These are phyloP conservation scores for Zootoca vivipara DNA, from an alignment of 2,113 vertebrate species.

Conservation along the genomic window DNA sequence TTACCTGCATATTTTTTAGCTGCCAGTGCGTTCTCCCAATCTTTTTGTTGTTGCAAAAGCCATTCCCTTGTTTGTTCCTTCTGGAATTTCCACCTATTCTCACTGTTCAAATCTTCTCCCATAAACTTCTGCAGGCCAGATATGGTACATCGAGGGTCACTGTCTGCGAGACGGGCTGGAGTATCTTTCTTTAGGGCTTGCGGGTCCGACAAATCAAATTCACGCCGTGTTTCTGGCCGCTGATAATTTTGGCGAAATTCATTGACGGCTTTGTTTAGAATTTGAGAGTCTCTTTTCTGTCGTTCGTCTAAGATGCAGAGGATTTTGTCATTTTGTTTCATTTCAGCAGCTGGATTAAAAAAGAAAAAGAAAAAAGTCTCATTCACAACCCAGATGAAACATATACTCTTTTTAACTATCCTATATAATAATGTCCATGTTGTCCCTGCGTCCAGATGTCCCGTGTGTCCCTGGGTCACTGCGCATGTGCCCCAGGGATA, in stretches of 20 bases:
- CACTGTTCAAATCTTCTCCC: constrained; percentile 83
- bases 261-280: constrained; percentile 63
- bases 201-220: constrained; percentile 83
- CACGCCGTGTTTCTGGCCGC: constrained; percentile 73
- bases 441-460: no score
- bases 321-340: constrained; percentile 75
- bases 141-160: constrained; percentile 65
- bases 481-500: no score
- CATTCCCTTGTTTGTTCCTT: constrained; percentile 86
- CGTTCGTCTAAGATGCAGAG: constrained; percentile 72
- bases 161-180: constrained; percentile 67
- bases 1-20: constrained; percentile 77
- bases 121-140: constrained; percentile 83
- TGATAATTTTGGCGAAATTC: constrained; percentile 80
- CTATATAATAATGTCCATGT: no score
- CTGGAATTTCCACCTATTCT: constrained; percentile 78
- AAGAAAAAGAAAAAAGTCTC: background rate
- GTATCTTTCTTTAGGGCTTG: constrained; percentile 72
- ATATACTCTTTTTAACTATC: background rate
- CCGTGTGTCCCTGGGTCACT: no score
- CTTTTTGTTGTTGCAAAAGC: constrained; percentile 84
- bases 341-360: constrained; percentile 70
- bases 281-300: constrained; percentile 69
- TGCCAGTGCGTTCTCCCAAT: constrained; percentile 66
- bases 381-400: background rate